Base-by-base conservation (phyloP, 92 coral and sea anemone genomes). In the Zoanthus gigantus region DNA sequence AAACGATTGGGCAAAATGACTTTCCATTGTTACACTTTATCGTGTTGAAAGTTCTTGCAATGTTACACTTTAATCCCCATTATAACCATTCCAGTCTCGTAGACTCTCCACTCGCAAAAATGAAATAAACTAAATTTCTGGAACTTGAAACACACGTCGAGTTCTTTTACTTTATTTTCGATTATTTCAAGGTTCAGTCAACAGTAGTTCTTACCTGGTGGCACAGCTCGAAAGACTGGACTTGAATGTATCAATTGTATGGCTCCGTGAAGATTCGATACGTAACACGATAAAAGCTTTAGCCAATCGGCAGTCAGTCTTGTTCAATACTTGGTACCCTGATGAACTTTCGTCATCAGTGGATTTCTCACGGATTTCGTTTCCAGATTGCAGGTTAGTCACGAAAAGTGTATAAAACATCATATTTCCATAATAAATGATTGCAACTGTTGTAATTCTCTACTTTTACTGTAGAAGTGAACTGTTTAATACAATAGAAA, bases 341-440 rank as follows among this genome's bases (percentile, higher is more conserved):
- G 92, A 88, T 72, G 60, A 82, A 10, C 58, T 90, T 69, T 86
- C 92, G n/a, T 80, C 83, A 28, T 90, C 93, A 18, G 76, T 11
- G 67, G 87, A 88, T 17, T 94, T 89, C 73, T 82, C 87, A 37
- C 83, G 91, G 79, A 88, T 94, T 52, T 50, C 90, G 10, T 90
- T 92, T 53, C 97, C 92, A n/a, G 86, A 82, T 15, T 90, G 91
- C 87, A 86, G 91, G 97, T 94, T 72, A 71, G 77, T 15, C 17
- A 65, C 29, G 23, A 65, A 9, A 7, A 56, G 11, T 56, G 61
- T 0, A 17, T 1, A 56, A 56, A 56, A 56, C 61, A 3, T 1
- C 15, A 2, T 56, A 56, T 56, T 56, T 4, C 15, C 61, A 56
- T 56, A 6, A 17, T 17, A 17, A 56, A 56, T 10, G 10, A 56